Evolutionary conservation across 2,888 invertebrate genomes (phyloP), one percentile per base, ranked within the genome.

Genomic region (Aplocera efformata): DNA sequence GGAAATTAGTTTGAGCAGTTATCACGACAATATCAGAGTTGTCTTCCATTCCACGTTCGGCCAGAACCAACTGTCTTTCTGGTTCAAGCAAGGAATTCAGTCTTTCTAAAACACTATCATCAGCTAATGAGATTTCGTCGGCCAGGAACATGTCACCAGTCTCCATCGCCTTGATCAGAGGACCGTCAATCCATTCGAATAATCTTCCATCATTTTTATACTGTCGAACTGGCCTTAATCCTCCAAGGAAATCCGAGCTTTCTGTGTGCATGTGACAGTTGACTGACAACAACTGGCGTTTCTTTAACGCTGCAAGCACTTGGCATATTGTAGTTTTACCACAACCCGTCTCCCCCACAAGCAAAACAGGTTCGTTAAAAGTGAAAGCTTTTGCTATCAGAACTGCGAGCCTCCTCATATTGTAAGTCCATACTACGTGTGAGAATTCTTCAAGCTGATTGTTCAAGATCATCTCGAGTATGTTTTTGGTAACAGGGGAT

Each of bases 231-330:
- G 99, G 99, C 53, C 99, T 89, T 6, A 99, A 85, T 9, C 98
- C 97, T 25, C 99, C 99, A 9, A 99, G 89, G 70, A 99, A 99
- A 77, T 99, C 99, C 0, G 98, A 94, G 54, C 98, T 97, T 79
- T 99, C 99, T 0, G 98, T 98, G 67, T 99, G 97, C 94, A 99
- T 96, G 67, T 99, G 99, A 79, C 99, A 99, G 79, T 99, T 99
- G 1, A 99, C 92, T 24, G 95, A 92, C 37, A 93, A 89, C 24
- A 99, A 85, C 36, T 91, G 79, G 36, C 92, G 92, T 1, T 88
- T 76, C 46, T 90, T 91, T 35, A 94, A 86, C 17, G 91, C 90
- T 3, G 98, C 94, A 33, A 96, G 89, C 9, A 98, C 88, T 84
- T 99, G 97, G 60, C 98, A 98, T 3, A 98, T 91, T 0, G 98